Conservation (phyloP, 2,113 vertebrate species). For the Dipodomys merriami region DNA sequence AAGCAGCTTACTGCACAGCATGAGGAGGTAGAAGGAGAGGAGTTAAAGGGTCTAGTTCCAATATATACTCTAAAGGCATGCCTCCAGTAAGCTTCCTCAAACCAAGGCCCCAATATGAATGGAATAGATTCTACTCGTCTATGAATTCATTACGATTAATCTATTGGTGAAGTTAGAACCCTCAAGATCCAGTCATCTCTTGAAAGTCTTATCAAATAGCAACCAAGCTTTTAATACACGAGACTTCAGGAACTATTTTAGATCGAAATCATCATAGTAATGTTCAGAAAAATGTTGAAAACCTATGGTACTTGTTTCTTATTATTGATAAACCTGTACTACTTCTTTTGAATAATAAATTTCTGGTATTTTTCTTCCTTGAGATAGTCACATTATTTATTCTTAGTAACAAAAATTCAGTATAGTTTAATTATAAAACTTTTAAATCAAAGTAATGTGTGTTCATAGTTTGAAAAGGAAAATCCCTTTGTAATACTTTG, state of each 20-base stretch:
- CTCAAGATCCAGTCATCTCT: neutral
- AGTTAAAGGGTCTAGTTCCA: neutral
- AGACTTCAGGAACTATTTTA: neutral
- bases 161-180: neutral
- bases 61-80: neutral
- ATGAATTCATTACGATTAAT: neutral
- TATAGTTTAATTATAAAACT: slow-evolving; percentile 18
- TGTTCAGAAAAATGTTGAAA: slow-evolving; percentile 29
- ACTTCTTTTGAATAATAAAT: neutral
- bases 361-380: too few species aligned
- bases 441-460: neutral
- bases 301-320: neutral
- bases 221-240: neutral
- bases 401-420: slow-evolving; percentile 27
- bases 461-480: slow-evolving; percentile 20
- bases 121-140: neutral
- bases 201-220: neutral
- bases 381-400: slow-evolving; percentile 27
- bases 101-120: neutral
- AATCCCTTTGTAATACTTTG: neutral
- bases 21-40: neutral
- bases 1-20: neutral
- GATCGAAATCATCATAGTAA: neutral
- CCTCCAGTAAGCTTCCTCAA: neutral
- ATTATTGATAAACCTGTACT: neutral